phyloP scores from a whole-genome alignment of 1,140 invertebrate species.

The Charaxes varanes region DNA sequence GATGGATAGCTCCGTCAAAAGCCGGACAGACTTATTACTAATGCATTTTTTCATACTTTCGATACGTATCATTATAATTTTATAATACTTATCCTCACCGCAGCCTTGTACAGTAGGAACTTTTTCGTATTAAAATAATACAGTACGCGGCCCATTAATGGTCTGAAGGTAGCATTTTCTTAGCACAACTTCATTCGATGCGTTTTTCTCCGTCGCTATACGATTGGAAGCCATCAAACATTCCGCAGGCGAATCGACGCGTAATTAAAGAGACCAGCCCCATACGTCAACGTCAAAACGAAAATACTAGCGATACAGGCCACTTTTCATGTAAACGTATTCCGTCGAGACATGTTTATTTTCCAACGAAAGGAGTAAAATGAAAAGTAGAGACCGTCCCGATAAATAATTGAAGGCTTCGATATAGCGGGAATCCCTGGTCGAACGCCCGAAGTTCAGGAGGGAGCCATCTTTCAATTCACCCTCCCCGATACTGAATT shows the following conservation, averaged over 20 bases:
- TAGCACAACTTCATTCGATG: neutral
- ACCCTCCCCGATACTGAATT: slow-evolving; percentile 65
- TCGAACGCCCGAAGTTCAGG: slow-evolving; percentile 39
- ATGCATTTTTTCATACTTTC: too few species aligned
- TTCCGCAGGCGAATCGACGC: slow-evolving; percentile 7
- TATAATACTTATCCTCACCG: too few species aligned
- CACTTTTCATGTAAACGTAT: slow-evolving; percentile 40
- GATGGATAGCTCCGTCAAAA: too few species aligned
- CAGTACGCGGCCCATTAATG: too few species aligned
- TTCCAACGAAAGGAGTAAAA: slow-evolving; percentile 64
- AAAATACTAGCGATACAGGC: too few species aligned
- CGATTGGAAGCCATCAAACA: slow-evolving; percentile 4
- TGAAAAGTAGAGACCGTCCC: slow-evolving; percentile 69
- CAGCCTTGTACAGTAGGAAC: too few species aligned
- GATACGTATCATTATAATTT: too few species aligned
- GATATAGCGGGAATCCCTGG: slow-evolving; percentile 63
- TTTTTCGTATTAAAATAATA: too few species aligned
- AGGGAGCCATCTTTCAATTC: slow-evolving; percentile 63
- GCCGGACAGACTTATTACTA: too few species aligned
- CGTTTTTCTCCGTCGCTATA: neutral
- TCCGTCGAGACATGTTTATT: slow-evolving; percentile 57
- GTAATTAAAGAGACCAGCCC: slow-evolving; percentile 35
- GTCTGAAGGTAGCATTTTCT: too few species aligned
- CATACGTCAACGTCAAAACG: slow-evolving; percentile 48
- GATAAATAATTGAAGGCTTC: slow-evolving; percentile 72